Evolutionary conservation across 1,140 invertebrate species (phyloP).

Genomic region (Lepidurus couesii): DNA sequence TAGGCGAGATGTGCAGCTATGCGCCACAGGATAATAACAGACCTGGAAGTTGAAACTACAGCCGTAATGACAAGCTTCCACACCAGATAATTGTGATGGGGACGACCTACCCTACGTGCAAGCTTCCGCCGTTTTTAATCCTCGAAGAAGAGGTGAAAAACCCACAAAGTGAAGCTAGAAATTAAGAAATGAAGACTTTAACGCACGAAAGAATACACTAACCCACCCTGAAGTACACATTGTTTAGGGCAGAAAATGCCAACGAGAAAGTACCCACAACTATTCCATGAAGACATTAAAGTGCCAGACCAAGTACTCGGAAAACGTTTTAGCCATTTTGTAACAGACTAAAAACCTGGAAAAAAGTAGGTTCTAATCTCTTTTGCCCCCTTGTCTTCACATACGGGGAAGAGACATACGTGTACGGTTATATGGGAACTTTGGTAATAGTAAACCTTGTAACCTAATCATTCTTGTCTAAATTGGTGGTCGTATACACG

Average conservation of each 20-base stretch:
- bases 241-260: neutral
- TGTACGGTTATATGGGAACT: too few relatives aligned
- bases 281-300: neutral
- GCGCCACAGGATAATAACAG: conserved; percentile 1
- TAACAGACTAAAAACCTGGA: neutral
- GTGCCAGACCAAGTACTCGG: neutral
- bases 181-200: neutral
- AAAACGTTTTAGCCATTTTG: conserved; percentile 2
- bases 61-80: neutral
- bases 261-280: neutral
- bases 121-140: conserved; percentile 1
- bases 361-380: neutral
- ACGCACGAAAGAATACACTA: neutral
- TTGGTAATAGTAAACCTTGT: conserved; percentile 17
- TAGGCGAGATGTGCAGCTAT: neutral
- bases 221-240: neutral
- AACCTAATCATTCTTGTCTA: neutral
- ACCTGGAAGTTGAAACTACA: neutral
- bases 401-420: too few relatives aligned
- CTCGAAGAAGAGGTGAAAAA: neutral
- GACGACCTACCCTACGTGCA: neutral
- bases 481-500: neutral
- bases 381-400: neutral
- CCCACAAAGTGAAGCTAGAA: neutral
- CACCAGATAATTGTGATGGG: neutral